A percentile compares a stretch with the other conserved stretches of the same genome.
Conservation (phyloP, 2,888 invertebrate species). For the Tipula confusa region DNA sequence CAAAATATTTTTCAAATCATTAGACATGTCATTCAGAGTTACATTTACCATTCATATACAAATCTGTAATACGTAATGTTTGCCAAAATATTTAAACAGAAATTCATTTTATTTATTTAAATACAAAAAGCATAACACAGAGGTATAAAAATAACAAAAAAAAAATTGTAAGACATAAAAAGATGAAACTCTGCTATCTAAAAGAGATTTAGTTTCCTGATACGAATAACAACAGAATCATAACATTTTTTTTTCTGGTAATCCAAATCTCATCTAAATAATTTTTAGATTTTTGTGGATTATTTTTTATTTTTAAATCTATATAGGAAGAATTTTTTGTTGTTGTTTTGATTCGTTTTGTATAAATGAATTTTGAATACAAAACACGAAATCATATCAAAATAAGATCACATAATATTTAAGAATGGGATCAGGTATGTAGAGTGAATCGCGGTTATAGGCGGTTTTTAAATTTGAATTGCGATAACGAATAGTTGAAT, state of each 20-base stretch:
- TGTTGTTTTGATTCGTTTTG: background rate
- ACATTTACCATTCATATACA: background rate
- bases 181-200: background rate
- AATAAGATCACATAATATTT: background rate
- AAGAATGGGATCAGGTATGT: background rate
- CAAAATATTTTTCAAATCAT: background rate
- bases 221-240: background rate
- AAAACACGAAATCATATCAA: background rate
- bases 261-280: slow-evolving; percentile 25
- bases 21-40: background rate
- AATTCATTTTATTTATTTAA: too few relatives aligned
- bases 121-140: background rate
- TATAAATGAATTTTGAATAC: background rate
- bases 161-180: background rate
- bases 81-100: too few relatives aligned
- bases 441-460: background rate
- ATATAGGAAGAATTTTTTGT: background rate
- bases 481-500: too few relatives aligned
- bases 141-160: background rate
- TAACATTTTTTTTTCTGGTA: background rate
- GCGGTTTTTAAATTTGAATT: too few relatives aligned
- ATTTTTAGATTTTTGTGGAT: slow-evolving; percentile 15
- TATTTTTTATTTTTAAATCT: background rate
- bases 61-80: background rate
- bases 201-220: slow-evolving; percentile 1